phyloP scores from a whole-genome alignment of 2,113 vertebrate genomes.

The Gallinago undulata region DNA sequence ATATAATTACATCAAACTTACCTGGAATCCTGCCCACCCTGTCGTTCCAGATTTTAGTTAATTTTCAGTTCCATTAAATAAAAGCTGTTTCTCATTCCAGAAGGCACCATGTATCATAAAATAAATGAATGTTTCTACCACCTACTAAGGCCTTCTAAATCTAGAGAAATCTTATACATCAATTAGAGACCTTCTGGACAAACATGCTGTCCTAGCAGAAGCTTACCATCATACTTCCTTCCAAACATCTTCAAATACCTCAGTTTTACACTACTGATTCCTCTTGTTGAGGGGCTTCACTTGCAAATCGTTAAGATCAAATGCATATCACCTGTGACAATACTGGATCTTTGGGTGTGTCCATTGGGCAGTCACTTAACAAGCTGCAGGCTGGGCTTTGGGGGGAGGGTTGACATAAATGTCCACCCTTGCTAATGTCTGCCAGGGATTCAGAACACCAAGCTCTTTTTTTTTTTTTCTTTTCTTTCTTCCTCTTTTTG shows the following conservation, averaged over 20 bases:
- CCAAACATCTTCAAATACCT: not conserved
- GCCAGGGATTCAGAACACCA: not conserved
- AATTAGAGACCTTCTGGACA: not conserved
- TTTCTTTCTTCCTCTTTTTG: not conserved
- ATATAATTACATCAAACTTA: not conserved
- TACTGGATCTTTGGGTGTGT: not conserved
- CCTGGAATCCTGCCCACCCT: not conserved
- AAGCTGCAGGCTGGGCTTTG: not conserved
- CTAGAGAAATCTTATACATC: not conserved
- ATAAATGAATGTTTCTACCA: not conserved
- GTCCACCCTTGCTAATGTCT: fast-evolving
- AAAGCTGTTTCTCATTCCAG: not conserved
- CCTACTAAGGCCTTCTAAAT: not conserved
- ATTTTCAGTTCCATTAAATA: not conserved
- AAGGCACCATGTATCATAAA: not conserved
- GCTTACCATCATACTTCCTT: fast-evolving
- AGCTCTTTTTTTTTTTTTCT: fast-evolving
- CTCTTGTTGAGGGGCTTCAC: not conserved
- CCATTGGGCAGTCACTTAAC: not conserved
- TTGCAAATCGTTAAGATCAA: not conserved
- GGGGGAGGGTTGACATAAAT: not conserved
- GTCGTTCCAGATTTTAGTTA: not conserved
- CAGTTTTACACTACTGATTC: not conserved
- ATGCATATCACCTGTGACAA: not conserved
- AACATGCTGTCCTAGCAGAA: fast-evolving